Base-by-base conservation (phyloP, 2,888 invertebrate species). In the Aethes cnicana region DNA sequence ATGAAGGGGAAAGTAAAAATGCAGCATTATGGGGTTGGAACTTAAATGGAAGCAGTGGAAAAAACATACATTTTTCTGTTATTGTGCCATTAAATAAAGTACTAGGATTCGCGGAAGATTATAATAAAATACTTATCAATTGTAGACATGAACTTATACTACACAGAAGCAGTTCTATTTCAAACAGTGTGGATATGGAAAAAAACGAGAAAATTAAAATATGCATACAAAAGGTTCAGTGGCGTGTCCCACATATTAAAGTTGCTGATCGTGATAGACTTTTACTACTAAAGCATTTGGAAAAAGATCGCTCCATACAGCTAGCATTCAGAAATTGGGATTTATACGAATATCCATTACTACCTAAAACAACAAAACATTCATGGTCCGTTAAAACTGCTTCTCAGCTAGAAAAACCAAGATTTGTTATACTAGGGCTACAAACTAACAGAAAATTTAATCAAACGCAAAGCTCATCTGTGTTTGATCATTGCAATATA, bases 241-340 rank as follows among this genome's bases (percentile, higher is more conserved):
- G n/a, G n/a, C n/a, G n/a, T n/a, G n/a, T n/a, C n/a, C n/a, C n/a
- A n/a, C n/a, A 52, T 28, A 23, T 54, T 6, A 57, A 53, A 53
- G 56, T 56, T 16, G 50, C 55, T 20, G 56, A 56, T 46, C 30
- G 48, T 12, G 36, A 58, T 43, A 47, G 41, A 49, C 26, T 57
- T n/a, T 7, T 26, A 8, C 30, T 59, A n/a, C 20, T 11, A 18
- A 32, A 46, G 50, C n/a, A 49, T 12, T 54, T 58, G 44, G 59
- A 59, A 50, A 60, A 47, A 72, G 73, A 63, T 59, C 68, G 41
- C 63, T 68, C 35, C 48, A 69, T 41, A 58, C 68, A 41, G 56
- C 60, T 56, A 20, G 44, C 41, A 62, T 74, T 68, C 55, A 55
- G 77, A 42, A 68, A 67, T 37, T 77, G 74, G 75, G 74, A 77